Evolutionary conservation across 2,797 vertebrate genomes (phyloP).

Genomic region (Yasuhikotakia modesta): DNA sequence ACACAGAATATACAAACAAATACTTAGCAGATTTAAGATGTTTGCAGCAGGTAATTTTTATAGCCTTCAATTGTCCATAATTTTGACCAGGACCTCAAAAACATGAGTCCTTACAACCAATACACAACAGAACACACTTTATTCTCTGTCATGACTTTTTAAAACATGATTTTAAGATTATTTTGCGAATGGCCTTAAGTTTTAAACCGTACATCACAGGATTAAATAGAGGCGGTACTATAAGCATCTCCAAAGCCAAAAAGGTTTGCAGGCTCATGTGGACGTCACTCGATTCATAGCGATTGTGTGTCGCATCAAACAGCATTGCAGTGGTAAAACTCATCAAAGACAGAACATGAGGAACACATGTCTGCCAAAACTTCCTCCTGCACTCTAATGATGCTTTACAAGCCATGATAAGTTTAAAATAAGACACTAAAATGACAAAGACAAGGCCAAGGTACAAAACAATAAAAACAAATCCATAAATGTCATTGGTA

Average conservation of each 20-base stretch:
- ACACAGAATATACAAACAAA: no score
- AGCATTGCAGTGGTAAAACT: conserved; percentile 45
- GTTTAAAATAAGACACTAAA: conserved; percentile 43
- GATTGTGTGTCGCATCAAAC: conserved; percentile 48
- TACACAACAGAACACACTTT: no score
- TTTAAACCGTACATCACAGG: conserved; percentile 40
- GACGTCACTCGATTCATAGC: conserved; percentile 35
- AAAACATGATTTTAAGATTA: neutral
- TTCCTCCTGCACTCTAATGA: conserved; percentile 48
- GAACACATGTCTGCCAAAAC: conserved; percentile 51
- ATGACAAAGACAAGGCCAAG: conserved; percentile 31
- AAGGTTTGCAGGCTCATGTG: conserved; percentile 19
- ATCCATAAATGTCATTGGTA: conserved; percentile 42
- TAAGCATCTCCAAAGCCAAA: conserved; percentile 50
- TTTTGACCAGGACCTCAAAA: no score
- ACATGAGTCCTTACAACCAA: no score
- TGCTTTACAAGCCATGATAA: conserved; percentile 41
- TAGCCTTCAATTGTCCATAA: no score
- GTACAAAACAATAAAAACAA: conserved; percentile 26
- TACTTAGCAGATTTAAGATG: no score
- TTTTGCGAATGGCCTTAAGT: conserved; percentile 17
- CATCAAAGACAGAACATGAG: conserved; percentile 46
- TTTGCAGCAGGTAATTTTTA: no score
- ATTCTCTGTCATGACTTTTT: neutral
- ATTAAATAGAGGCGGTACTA: conserved; percentile 44